Evolutionary conservation across 1,140 invertebrate species (phyloP), one percentile per base, ranked within the genome.

Genomic region (Papilio polytes): DNA sequence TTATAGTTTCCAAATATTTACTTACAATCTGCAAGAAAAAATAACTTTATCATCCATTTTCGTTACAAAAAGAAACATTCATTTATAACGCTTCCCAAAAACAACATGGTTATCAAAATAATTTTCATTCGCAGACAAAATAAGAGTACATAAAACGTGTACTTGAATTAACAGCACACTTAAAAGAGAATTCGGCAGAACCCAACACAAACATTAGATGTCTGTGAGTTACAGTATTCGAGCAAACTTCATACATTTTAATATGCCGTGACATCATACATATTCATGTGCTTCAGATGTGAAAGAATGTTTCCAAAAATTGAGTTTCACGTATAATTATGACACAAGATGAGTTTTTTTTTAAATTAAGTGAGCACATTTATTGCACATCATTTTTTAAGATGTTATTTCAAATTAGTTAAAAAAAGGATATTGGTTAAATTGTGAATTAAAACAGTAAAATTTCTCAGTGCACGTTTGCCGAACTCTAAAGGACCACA

Each of bases 181-280:
- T 51, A 51, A 76, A 51, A 51, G 36, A n/a, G 46, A 76, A 76
- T 44, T 76, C 44, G 74, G 74, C 74, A 76, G 44, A 22, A 51
- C 12, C 74, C 44, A 76, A 76, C 48, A 76, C 74, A 76, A 76
- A 44, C 44, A 46, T 76, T 51, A 76, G 74, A 51, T 76, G 20
- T 76, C 46, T 26, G 41, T 10, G 44, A 22, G n/a, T 74, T 22
- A n/a, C n/a, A 13, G 44, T 46, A 12, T 76, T 51, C 74, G 46
- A 76, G 46, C 44, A 51, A 76, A 44, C 20, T 76, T 76, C 74
- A 76, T 76, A 76, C 74, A 76, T 76, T 48, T 76, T 76, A 76
- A 76, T 76, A 76, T 51, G 74, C 10, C 74, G 46, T 76, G n/a
- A 76, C 20, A 53, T 76, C 31, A 18, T 76, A n/a, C 74, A 76